Percentiles rank a stretch among this genome's conserved stretches.
Evolutionary conservation across 2,888 invertebrate genomes (phyloP).

Genomic region (Machimus atricapillus): DNA sequence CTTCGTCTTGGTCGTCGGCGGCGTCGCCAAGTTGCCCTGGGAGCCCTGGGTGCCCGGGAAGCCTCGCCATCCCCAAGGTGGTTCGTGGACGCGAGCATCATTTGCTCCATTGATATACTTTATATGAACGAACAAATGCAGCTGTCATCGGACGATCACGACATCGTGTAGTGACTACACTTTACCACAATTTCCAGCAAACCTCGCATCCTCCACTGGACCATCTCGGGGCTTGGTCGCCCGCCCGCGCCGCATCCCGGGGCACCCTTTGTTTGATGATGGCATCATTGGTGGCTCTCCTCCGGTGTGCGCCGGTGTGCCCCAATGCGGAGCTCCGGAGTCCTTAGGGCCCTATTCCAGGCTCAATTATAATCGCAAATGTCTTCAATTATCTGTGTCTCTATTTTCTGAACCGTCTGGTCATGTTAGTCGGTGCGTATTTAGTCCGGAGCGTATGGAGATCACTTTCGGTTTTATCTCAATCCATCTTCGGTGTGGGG

Average conservation of each 20-base stretch:
- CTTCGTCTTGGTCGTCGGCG: neutral
- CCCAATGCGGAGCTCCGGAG: neutral
- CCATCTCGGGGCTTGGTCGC: neutral
- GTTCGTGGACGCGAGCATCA: slow-evolving; percentile 1
- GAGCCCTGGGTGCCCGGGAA: neutral
- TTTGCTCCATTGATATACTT: slow-evolving; percentile 39
- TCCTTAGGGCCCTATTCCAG: slow-evolving; percentile 25
- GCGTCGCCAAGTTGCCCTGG: neutral
- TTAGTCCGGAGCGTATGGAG: slow-evolving; percentile 26
- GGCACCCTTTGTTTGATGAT: slow-evolving; percentile 28
- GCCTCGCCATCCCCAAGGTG: slow-evolving; percentile 12
- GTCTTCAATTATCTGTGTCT: slow-evolving; percentile 40
- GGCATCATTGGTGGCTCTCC: slow-evolving; percentile 34
- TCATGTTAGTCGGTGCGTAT: slow-evolving; percentile 33
- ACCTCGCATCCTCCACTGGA: neutral
- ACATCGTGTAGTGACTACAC: slow-evolving; percentile 37
- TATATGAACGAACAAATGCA: slow-evolving; percentile 36
- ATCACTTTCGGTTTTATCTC: slow-evolving; percentile 38
- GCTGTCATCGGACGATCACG: slow-evolving; percentile 35
- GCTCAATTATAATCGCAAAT: slow-evolving; percentile 39
- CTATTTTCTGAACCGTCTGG: slow-evolving; percentile 32
- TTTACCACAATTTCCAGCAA: slow-evolving; percentile 31
- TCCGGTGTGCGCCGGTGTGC: neutral
- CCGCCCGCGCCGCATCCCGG: neutral
- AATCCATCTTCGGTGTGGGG: slow-evolving; percentile 15